Percentiles rank a stretch among this genome's conserved stretches.
Evolutionary conservation across 92 coral and sea anemone genomes (phyloP).

Genomic region (Actinostola sp.): DNA sequence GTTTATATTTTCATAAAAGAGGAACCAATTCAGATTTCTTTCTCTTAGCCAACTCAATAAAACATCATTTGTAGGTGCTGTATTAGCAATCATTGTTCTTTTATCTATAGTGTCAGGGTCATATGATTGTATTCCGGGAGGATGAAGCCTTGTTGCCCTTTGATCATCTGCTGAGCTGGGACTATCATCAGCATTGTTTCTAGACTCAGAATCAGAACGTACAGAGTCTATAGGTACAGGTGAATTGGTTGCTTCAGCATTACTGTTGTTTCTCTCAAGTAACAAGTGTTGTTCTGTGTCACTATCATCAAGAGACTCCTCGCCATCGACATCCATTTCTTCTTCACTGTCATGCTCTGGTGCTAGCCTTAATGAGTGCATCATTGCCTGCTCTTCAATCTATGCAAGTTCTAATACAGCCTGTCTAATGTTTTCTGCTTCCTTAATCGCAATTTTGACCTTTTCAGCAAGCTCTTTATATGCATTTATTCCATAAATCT

Average conservation of each 20-base stretch:
- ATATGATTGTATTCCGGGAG: not conserved
- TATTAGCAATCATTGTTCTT: not conserved
- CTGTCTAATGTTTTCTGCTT: constrained; percentile 29
- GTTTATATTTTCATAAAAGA: constrained; percentile 33
- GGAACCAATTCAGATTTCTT: constrained; percentile 17
- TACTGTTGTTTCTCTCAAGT: no score
- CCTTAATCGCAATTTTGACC: constrained; percentile 29
- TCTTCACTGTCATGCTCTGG: not conserved
- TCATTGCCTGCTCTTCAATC: constrained; percentile 30
- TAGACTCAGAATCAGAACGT: not conserved
- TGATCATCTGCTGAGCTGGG: not conserved
- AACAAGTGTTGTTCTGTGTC: no score
- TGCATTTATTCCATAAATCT: constrained; percentile 13
- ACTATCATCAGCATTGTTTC: not conserved
- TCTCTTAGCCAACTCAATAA: constrained; percentile 4
- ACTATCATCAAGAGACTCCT: no score
- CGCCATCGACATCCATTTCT: not conserved
- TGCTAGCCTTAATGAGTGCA: constrained; percentile 13
- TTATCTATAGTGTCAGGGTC: constrained; percentile 7
- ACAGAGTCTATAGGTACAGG: no score
- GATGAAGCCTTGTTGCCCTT: not conserved
- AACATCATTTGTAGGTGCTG: constrained; percentile 10
- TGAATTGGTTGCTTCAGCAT: no score
- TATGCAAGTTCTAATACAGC: constrained; percentile 25
- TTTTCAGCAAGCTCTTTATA: constrained; percentile 21